Evolutionary conservation across 2,888 invertebrate genomes (phyloP).

Genomic region (Eristalis arbustorum): DNA sequence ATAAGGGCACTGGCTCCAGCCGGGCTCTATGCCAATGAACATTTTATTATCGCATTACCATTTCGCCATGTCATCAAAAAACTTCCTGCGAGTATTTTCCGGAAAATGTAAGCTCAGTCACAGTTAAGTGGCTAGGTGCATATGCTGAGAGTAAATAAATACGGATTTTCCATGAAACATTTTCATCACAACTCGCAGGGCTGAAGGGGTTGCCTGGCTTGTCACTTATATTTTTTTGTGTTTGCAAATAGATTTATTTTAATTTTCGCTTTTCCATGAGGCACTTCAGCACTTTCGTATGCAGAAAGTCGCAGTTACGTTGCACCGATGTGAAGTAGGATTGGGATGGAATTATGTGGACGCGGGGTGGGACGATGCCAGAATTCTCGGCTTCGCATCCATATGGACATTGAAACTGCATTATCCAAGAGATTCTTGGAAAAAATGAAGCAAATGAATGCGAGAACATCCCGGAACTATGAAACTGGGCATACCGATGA

Average conservation of each 20-base stretch:
- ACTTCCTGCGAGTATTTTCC: conserved; percentile 1
- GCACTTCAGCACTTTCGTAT: background rate
- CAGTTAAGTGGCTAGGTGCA: conserved; percentile 28
- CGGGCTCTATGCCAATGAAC: background rate
- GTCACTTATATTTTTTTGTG: background rate
- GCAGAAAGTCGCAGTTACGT: background rate
- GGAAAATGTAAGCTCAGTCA: conserved; percentile 31
- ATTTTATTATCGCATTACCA: conserved; percentile 36
- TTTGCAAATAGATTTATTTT: background rate
- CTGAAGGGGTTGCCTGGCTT: background rate
- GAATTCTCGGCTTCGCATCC: background rate
- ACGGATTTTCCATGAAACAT: background rate
- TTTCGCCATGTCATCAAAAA: conserved; percentile 38
- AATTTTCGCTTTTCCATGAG: background rate
- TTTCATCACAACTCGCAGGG: background rate
- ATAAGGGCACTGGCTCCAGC: background rate
- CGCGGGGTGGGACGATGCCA: background rate
- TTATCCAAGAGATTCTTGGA: background rate
- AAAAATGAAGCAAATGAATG: background rate
- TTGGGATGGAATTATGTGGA: background rate
- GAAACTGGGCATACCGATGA: too few relatives aligned
- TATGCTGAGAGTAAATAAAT: conserved; percentile 21
- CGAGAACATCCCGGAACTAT: too few relatives aligned
- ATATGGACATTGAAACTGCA: background rate
- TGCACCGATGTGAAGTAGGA: background rate